Evolutionary conservation across 2,113 vertebrate species (phyloP).

Genomic region (Mus musculus): GRCm39 chr6:97706001-97706500

Average conservation of each 20-base stretch:
- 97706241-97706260: neutral
- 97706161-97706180: no score
- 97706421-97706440: neutral
- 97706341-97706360: neutral
- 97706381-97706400: neutral
- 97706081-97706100: no score
- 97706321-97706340: neutral
- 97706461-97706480: neutral
- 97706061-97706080: neutral
- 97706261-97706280: neutral
- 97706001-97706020: neutral
- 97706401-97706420: neutral
- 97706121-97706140: no score
- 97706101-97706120: no score
- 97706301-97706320: neutral
- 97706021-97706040: neutral
- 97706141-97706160: no score
- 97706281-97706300: neutral
- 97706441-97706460: neutral
- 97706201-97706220: neutral
- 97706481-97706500: neutral
- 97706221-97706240: neutral
- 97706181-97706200: neutral
- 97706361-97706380: neutral
- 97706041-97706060: neutral